Percentiles rank a stretch among this genome's conserved stretches.
These are phyloP conservation scores for Luffia ferchaultella DNA, from an alignment of 2,888 invertebrate species.

Conservation along the genomic window DNA sequence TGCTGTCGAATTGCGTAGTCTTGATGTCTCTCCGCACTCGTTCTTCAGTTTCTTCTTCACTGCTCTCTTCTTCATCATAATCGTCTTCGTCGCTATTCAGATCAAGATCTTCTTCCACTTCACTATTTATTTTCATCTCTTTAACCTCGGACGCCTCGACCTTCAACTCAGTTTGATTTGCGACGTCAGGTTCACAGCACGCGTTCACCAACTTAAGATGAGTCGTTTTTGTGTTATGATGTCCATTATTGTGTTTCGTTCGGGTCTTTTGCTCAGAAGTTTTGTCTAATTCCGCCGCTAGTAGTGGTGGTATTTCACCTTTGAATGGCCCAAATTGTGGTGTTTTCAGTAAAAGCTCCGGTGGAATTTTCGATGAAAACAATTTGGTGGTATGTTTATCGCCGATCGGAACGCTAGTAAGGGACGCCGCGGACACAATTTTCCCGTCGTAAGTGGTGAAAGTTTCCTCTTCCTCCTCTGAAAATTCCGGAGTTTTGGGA, in stretches of 20 bases:
- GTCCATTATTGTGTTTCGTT: constrained; percentile 28
- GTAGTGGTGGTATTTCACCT: constrained; percentile 72
- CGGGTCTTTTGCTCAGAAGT: no score
- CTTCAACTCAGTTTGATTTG: constrained; percentile 20
- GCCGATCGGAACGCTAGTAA: constrained; percentile 63
- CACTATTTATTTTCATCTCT: constrained; percentile 18
- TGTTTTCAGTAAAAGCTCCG: constrained; percentile 68
- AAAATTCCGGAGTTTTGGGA: constrained; percentile 51
- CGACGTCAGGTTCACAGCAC: constrained; percentile 20
- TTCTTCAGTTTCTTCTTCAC: constrained; percentile 8
- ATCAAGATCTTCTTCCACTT: constrained; percentile 23
- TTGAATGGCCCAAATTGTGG: constrained; percentile 80
- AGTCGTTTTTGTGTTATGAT: constrained; percentile 27
- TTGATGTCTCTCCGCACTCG: constrained; percentile 36
- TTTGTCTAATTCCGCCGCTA: constrained; percentile 16
- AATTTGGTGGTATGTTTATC: constrained; percentile 30
- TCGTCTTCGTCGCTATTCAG: constrained; percentile 20
- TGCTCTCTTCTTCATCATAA: constrained; percentile 15
- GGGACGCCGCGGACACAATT: constrained; percentile 70
- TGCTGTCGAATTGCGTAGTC: constrained; percentile 37
- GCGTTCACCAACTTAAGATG: constrained; percentile 45
- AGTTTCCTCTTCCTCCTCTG: constrained; percentile 46
- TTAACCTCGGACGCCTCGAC: constrained; percentile 31
- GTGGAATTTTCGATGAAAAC: constrained; percentile 49
- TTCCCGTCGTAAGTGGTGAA: constrained; percentile 82